Percentiles rank a stretch among this genome's conserved stretches.
These are phyloP conservation scores for Bujurquina vittata DNA, from an alignment of 2,113 vertebrate species.

Conservation along the genomic window DNA sequence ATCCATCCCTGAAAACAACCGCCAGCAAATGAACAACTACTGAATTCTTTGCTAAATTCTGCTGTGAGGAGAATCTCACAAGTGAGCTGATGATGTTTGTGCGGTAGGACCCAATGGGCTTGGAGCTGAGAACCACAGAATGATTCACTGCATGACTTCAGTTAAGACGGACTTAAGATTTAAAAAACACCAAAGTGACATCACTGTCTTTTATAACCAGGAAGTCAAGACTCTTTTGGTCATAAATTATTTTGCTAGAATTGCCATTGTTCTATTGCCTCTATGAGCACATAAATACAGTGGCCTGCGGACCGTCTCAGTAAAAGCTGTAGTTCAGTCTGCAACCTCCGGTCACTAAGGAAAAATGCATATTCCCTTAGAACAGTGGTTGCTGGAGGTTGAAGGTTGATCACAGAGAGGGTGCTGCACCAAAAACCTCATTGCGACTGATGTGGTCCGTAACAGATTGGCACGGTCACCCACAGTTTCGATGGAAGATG, in stretches of 20 bases:
- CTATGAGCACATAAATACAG: neutral
- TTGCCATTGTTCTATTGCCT: too few species aligned
- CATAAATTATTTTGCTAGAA: neutral
- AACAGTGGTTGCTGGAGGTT: neutral
- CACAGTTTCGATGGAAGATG: too few species aligned
- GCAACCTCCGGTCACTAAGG: neutral
- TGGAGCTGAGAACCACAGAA: rapidly evolving
- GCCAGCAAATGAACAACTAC: neutral
- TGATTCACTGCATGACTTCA: neutral
- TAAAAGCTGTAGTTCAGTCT: too few species aligned
- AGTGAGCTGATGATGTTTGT: neutral
- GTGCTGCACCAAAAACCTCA: neutral
- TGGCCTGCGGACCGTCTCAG: too few species aligned
- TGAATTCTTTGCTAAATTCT: neutral
- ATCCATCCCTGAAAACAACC: rapidly evolving
- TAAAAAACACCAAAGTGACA: neutral
- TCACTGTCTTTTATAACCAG: neutral
- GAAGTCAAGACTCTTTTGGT: neutral
- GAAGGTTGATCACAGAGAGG: neutral
- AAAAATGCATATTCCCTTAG: neutral
- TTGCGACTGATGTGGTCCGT: too few species aligned
- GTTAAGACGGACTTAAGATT: neutral
- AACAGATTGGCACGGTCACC: too few species aligned
- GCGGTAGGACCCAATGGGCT: too few species aligned
- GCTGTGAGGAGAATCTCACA: neutral